These are phyloP conservation scores for Phalacrocorax brasilianus DNA, from an alignment of 2,113 vertebrate genomes.

Conservation along the genomic window DNA sequence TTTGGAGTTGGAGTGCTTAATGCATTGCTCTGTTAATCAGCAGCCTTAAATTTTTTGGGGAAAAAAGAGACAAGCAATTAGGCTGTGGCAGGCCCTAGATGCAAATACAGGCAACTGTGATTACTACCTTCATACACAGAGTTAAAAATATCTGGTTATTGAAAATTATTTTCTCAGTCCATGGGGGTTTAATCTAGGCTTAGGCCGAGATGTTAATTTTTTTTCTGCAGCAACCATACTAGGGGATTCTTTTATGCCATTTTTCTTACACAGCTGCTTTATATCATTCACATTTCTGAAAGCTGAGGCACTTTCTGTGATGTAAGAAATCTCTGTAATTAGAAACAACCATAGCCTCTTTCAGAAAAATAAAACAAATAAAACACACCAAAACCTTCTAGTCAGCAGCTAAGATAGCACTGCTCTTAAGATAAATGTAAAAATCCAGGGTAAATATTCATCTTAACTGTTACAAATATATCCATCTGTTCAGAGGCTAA, in stretches of 20 bases:
- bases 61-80: slow-evolving; percentile 1
- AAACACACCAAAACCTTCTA: not conserved
- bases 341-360: not conserved
- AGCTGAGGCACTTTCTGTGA: not conserved
- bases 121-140: not conserved
- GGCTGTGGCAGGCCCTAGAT: not conserved
- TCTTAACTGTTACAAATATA: slow-evolving; percentile 47
- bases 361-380: not conserved
- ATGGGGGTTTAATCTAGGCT: slow-evolving; percentile 30
- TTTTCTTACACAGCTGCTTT: not conserved
- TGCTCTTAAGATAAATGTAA: not conserved
- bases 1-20: slow-evolving; percentile 39
- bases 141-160: slow-evolving; percentile 56
- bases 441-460: slow-evolving; percentile 18
- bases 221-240: slow-evolving; percentile 6
- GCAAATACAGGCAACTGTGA: not conserved
- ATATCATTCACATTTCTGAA: not conserved
- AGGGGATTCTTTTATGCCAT: slow-evolving; percentile 16
- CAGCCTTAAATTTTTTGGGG: not conserved
- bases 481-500: slow-evolving; percentile 47
- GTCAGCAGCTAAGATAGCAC: not conserved
- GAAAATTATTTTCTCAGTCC: slow-evolving; percentile 48
- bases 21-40: slow-evolving; percentile 30
- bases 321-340: slow-evolving; percentile 20
- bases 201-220: slow-evolving; percentile 23